Percentiles rank a stretch among this genome's conserved stretches.
Evolutionary conservation across 2,797 vertebrate species (phyloP).

Genomic region (Oreortyx pictus): DNA sequence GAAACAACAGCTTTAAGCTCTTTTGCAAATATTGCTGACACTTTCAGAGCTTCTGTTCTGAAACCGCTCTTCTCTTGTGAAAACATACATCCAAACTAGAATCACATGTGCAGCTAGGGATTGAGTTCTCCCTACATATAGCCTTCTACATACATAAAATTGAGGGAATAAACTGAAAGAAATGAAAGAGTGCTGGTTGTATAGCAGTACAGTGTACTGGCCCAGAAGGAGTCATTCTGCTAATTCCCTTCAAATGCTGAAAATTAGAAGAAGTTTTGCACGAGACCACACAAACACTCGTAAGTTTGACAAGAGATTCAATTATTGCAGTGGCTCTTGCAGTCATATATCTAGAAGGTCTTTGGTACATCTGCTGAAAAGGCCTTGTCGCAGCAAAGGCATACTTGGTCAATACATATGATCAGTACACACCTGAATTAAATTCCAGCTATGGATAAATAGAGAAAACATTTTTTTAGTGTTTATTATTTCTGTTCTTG

Average conservation of each 20-base stretch:
- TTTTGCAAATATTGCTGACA: neutral
- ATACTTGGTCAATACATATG: neutral
- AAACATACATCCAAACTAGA: neutral
- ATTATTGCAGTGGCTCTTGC: neutral
- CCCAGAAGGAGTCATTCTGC: neutral
- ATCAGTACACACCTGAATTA: neutral
- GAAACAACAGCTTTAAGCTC: rapidly evolving
- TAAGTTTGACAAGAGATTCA: neutral
- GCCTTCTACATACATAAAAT: neutral
- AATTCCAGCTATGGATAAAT: neutral
- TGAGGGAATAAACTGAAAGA: neutral
- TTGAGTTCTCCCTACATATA: neutral
- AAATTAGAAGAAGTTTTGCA: neutral
- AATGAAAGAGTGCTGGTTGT: rapidly evolving
- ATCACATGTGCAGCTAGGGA: neutral
- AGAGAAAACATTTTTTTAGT: neutral
- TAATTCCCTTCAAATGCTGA: neutral
- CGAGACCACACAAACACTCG: neutral
- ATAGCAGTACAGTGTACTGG: neutral
- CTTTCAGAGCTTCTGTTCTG: neutral
- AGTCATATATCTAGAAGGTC: neutral
- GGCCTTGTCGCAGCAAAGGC: neutral
- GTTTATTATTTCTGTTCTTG: neutral
- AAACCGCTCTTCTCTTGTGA: neutral
- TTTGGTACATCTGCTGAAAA: neutral